Conservation (phyloP, 2,113 vertebrate genomes). For the Microtus ochrogaster region DNA sequence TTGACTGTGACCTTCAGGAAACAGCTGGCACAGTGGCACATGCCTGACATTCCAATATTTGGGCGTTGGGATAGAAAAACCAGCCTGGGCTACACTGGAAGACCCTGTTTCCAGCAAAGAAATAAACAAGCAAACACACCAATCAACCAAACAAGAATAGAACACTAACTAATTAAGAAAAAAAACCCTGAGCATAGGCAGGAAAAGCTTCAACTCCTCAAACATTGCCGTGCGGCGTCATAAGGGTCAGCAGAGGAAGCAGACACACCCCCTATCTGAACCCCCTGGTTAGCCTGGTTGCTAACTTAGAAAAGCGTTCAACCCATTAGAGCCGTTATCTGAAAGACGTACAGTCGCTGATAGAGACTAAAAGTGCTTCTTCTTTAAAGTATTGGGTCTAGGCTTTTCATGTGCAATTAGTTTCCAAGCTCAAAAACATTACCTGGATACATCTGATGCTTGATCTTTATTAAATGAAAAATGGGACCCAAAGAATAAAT, state of each 20-base stretch:
- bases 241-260: not conserved
- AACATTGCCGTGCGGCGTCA: not conserved
- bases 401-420: not conserved
- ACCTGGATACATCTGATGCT: not conserved
- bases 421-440: not conserved
- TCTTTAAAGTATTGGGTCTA: not conserved
- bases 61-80: no score
- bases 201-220: conserved; percentile 59
- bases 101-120: not conserved
- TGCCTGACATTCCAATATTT: not conserved
- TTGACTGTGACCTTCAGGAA: conserved; percentile 62
- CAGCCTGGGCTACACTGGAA: not conserved
- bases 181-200: not conserved
- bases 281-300: conserved; percentile 30
- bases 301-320: conserved; percentile 62
- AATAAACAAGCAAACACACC: not conserved
- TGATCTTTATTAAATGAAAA: not conserved
- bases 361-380: not conserved
- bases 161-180: no score
- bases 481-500: not conserved
- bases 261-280: not conserved
- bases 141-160: not conserved
- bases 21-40: not conserved
- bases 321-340: conserved; percentile 8
- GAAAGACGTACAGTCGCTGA: not conserved